A percentile compares a stretch with the other conserved stretches of the same genome.
phyloP scores from a whole-genome alignment of 2,797 vertebrate species.

The Numenius phaeopus region DNA sequence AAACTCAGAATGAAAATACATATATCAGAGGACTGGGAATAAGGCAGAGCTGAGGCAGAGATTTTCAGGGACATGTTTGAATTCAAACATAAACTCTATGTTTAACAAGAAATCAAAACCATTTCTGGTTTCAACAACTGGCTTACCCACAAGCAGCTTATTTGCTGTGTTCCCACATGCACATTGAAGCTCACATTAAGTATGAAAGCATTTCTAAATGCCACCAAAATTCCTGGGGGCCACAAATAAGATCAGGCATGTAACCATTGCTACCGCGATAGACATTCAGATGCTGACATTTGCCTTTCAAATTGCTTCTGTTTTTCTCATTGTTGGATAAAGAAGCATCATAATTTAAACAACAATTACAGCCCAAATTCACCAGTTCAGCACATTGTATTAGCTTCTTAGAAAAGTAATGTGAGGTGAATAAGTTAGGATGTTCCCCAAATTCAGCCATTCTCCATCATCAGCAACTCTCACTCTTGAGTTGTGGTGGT shows the following conservation, averaged over 20 bases:
- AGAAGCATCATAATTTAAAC: neutral
- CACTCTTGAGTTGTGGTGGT: neutral
- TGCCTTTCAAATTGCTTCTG: neutral
- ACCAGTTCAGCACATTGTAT: neutral
- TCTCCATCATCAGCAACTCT: neutral
- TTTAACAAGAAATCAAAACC: neutral
- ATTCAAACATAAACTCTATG: neutral
- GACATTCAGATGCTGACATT: neutral
- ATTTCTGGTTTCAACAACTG: neutral
- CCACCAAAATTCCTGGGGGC: neutral
- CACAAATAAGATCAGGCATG: neutral
- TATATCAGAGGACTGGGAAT: neutral
- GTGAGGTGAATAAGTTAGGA: neutral
- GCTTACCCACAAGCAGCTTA: neutral
- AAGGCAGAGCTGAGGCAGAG: neutral
- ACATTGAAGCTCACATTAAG: neutral
- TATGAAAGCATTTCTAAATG: neutral
- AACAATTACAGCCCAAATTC: neutral
- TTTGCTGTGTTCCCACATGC: neutral
- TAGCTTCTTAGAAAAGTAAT: neutral
- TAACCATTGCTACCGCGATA: neutral
- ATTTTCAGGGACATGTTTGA: neutral
- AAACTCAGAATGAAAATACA: neutral
- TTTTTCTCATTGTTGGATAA: neutral
- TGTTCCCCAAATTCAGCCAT: neutral